phyloP scores from a whole-genome alignment of 1,140 invertebrate species.

The Pseudachorutes palmiensis region DNA sequence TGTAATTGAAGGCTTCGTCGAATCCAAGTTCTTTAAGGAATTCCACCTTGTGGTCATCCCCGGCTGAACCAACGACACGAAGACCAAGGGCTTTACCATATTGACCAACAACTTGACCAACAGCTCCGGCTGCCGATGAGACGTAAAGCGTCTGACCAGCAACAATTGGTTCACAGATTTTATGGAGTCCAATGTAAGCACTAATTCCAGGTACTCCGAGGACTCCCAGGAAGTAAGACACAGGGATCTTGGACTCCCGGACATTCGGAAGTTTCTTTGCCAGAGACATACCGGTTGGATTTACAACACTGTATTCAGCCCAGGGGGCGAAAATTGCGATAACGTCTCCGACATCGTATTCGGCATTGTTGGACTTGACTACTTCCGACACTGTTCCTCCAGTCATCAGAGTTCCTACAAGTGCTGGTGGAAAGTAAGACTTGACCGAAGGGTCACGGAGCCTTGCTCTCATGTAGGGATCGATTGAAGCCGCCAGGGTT shows the following conservation, averaged over 20 bases:
- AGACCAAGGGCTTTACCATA: slow-evolving; percentile 16
- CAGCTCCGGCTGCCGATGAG: slow-evolving; percentile 11
- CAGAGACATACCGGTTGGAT: background rate
- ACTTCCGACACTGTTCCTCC: slow-evolving; percentile 2
- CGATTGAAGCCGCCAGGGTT: background rate
- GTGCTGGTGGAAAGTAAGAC: slow-evolving; percentile 16
- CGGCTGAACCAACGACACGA: slow-evolving; percentile 14
- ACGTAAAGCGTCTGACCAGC: background rate
- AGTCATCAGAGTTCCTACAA: slow-evolving; percentile 1
- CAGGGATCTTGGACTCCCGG: background rate
- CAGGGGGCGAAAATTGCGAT: background rate
- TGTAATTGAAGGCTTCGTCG: slow-evolving; percentile 16
- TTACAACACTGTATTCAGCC: slow-evolving; percentile 13
- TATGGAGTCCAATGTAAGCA: background rate
- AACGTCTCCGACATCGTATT: slow-evolving; percentile 4
- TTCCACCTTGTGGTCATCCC: slow-evolving; percentile 5
- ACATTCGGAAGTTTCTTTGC: background rate
- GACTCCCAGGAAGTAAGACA: slow-evolving; percentile 6
- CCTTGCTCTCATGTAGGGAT: slow-evolving; percentile 14
- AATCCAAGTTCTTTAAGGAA: slow-evolving; percentile 9
- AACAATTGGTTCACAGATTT: background rate
- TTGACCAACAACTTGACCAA: slow-evolving; percentile 20
- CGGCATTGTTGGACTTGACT: background rate
- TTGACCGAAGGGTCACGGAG: slow-evolving; percentile 2
- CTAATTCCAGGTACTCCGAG: slow-evolving; percentile 10